phyloP scores from a whole-genome alignment of 1,140 invertebrate genomes.

The Gonioctena quinquepunctata region DNA sequence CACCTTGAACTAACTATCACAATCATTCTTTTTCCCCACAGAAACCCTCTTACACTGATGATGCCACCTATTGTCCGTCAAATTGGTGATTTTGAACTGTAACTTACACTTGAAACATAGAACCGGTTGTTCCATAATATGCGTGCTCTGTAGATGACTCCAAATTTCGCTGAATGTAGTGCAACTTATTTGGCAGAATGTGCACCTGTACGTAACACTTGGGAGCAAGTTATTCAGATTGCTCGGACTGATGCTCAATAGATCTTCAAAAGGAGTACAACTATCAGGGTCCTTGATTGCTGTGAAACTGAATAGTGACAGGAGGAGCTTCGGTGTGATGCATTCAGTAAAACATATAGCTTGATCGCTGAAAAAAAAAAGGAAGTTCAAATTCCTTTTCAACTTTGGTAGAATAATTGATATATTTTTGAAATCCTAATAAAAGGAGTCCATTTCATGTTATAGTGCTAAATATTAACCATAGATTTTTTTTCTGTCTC shows the following conservation, averaged over 20 bases:
- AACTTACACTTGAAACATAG: conserved; percentile 29
- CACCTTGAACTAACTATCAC: too few relatives aligned
- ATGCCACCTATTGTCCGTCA: conserved; percentile 20
- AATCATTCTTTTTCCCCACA: not conserved
- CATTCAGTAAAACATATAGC: conserved; percentile 10
- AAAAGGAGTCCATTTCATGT: too few relatives aligned
- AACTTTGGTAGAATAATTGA: too few relatives aligned
- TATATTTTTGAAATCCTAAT: too few relatives aligned
- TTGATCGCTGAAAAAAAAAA: conserved; percentile 3
- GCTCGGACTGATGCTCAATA: not conserved
- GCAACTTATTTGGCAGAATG: conserved; percentile 23
- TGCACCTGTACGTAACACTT: conserved; percentile 26
- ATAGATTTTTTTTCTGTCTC: too few relatives aligned
- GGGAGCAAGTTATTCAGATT: not conserved
- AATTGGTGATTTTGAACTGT: conserved; percentile 1
- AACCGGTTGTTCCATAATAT: conserved; percentile 30
- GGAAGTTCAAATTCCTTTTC: not conserved
- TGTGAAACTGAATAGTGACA: conserved; percentile 9
- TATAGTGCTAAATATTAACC: too few relatives aligned
- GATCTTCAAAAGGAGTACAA: not conserved
- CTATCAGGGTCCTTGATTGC: not conserved
- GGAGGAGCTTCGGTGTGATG: not conserved
- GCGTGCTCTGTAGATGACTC: conserved; percentile 25
- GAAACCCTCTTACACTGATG: conserved; percentile 17
- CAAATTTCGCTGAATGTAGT: conserved; percentile 6